Conservation (phyloP, 2,888 invertebrate species). For the Leptinotarsa haldemani region DNA sequence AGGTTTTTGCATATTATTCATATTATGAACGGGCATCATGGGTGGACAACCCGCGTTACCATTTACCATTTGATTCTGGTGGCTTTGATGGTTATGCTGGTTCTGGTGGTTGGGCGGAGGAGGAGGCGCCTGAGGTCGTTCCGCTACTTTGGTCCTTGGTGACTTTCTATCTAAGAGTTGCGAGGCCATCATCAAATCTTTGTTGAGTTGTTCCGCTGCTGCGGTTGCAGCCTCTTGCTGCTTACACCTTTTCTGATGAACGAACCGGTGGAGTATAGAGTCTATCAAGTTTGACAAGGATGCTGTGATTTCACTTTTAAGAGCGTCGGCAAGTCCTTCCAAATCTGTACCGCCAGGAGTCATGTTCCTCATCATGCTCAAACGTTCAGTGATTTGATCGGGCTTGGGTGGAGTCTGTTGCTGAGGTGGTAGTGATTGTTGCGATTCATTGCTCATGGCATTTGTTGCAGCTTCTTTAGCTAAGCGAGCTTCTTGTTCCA, state of each 20-base stretch:
- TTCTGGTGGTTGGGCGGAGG: constrained; percentile 58
- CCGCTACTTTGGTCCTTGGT: constrained; percentile 81
- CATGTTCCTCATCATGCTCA: constrained; percentile 80
- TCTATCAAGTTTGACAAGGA: constrained; percentile 88
- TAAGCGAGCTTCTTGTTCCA: constrained; percentile 83
- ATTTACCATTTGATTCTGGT: constrained; percentile 65
- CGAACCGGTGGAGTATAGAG: constrained; percentile 86
- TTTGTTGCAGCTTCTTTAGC: constrained; percentile 74
- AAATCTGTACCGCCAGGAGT: constrained; percentile 80
- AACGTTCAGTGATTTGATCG: constrained; percentile 81
- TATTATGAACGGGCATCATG: constrained; percentile 67
- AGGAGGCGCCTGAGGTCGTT: constrained; percentile 68
- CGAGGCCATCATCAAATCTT: constrained; percentile 84
- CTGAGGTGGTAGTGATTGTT: constrained; percentile 69
- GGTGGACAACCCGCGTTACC: constrained; percentile 68
- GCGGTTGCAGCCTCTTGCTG: constrained; percentile 82
- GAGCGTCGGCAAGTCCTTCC: constrained; percentile 88
- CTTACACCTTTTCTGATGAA: constrained; percentile 83
- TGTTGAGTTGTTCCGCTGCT: constrained; percentile 86
- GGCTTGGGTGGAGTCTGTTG: constrained; percentile 64
- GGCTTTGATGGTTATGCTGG: constrained; percentile 61
- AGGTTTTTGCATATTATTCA: constrained; percentile 61
- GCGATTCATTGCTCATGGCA: constrained; percentile 70
- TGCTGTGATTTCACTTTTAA: constrained; percentile 90
- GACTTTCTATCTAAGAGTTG: constrained; percentile 87